Evolutionary conservation across 2,113 vertebrate species (phyloP).

Genomic region (Oncorhynchus nerka): DNA sequence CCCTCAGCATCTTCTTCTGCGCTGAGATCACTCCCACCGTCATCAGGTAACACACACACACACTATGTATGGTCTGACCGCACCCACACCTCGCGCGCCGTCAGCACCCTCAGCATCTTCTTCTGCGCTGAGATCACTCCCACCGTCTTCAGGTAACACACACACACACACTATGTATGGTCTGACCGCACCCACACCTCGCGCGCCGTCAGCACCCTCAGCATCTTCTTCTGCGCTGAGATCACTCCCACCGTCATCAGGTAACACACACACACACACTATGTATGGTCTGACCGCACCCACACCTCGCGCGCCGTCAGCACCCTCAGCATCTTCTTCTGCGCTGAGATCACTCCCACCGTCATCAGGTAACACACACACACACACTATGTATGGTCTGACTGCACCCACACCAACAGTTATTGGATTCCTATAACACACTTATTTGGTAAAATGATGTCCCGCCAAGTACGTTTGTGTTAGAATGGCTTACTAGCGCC

Average conservation of each 20-base stretch:
- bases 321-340: constrained; percentile 94
- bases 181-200: constrained; percentile 70
- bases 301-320: no score
- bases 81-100: constrained; percentile 85
- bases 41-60: constrained; percentile 85
- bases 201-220: constrained; percentile 91
- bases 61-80: no score
- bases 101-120: constrained; percentile 95
- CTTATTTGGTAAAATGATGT: background rate
- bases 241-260: constrained; percentile 97
- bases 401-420: background rate
- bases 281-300: background rate
- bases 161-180: background rate
- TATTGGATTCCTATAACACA: no score
- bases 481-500: background rate
- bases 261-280: constrained; percentile 67
- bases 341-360: constrained; percentile 95
- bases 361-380: constrained; percentile 84
- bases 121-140: constrained; percentile 97
- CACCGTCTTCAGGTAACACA: constrained; percentile 89
- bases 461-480: no score
- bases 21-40: constrained; percentile 97
- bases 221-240: constrained; percentile 97
- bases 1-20: constrained; percentile 96
- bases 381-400: no score